phyloP scores from a whole-genome alignment of 1,140 invertebrate genomes.

The Saccostrea echinata region DNA sequence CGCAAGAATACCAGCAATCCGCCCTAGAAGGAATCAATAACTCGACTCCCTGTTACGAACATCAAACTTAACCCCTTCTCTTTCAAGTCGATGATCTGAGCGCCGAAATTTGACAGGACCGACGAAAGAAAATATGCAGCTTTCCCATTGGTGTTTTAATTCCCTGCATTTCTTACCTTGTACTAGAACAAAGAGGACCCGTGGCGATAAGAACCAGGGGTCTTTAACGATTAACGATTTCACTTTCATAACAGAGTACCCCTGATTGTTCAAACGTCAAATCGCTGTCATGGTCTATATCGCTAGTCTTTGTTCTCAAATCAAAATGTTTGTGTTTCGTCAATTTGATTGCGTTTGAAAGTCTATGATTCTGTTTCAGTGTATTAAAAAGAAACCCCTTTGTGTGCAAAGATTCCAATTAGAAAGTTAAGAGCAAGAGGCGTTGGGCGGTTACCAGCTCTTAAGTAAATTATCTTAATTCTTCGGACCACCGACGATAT shows the following conservation, averaged over 20 bases:
- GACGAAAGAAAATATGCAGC: conserved; percentile 5
- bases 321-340: conserved; percentile 39
- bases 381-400: conserved; percentile 9
- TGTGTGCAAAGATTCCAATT: conserved; percentile 17
- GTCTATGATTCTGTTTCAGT: conserved; percentile 34
- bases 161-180: conserved; percentile 30
- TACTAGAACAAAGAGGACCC: conserved; percentile 24
- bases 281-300: conserved; percentile 34
- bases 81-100: conserved; percentile 34
- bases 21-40: background rate
- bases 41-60: background rate
- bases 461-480: conserved; percentile 34
- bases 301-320: conserved; percentile 4
- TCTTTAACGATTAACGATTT: conserved; percentile 37
- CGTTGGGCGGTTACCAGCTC: background rate
- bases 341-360: conserved; percentile 39
- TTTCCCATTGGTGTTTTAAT: conserved; percentile 35
- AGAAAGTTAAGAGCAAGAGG: conserved; percentile 32
- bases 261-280: conserved; percentile 33
- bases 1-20: conserved; percentile 8
- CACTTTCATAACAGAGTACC: conserved; percentile 31
- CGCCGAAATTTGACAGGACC: conserved; percentile 8
- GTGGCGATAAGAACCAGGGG: conserved; percentile 11
- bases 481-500: conserved; percentile 11
- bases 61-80: conserved; percentile 33